Conservation (phyloP, 2,113 vertebrate genomes). For the Prietella phreatophila region DNA sequence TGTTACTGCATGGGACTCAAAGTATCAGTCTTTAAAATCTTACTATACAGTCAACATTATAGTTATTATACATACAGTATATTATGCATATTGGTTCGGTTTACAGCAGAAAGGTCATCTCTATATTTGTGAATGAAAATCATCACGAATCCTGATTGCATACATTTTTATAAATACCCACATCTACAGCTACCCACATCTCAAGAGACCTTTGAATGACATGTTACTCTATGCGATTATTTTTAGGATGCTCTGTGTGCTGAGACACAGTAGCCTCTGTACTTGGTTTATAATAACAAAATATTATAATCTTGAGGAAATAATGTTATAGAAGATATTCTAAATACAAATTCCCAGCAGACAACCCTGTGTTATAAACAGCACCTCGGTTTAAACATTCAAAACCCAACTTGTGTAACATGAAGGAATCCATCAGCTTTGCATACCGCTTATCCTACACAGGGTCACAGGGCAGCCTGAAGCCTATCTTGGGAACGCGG, state of each 20-base stretch:
- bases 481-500: no score
- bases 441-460: no score
- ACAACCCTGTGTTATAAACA: background rate
- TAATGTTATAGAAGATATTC: background rate
- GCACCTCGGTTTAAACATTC: background rate
- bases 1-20: background rate
- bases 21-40: background rate
- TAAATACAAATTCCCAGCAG: background rate
- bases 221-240: background rate
- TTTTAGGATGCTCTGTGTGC: slow-evolving; percentile 8
- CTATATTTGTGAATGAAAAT: background rate
- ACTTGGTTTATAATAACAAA: background rate
- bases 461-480: no score
- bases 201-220: background rate
- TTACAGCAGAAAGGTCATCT: slow-evolving; percentile 4
- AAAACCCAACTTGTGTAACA: background rate
- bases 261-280: background rate
- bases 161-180: background rate
- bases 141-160: background rate
- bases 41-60: background rate
- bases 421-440: background rate
- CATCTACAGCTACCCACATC: background rate
- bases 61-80: background rate
- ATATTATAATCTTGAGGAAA: background rate
- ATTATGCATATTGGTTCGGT: background rate